Conservation (phyloP, 2,888 invertebrate genomes). For the Dryococelus australis region DNA sequence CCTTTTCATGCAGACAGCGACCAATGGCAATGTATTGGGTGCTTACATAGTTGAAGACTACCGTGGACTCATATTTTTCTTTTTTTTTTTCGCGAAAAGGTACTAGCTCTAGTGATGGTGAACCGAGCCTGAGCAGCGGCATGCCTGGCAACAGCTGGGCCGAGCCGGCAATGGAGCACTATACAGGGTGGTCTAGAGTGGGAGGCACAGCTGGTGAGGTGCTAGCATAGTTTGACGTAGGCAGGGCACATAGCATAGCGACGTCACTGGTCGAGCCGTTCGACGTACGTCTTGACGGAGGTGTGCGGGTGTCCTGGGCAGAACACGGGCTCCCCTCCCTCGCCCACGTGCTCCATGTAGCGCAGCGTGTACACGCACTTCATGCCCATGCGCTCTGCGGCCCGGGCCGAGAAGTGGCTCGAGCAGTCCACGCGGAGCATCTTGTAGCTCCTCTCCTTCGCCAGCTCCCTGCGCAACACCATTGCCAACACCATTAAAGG, state of each 20-base stretch:
- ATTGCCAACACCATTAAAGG: background rate
- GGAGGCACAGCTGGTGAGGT: too few species aligned
- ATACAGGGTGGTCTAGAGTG: too few species aligned
- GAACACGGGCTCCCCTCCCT: constrained; percentile 70
- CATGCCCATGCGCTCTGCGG: constrained; percentile 75
- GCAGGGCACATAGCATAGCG: background rate
- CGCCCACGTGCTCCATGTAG: constrained; percentile 69
- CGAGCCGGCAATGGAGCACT: too few species aligned
- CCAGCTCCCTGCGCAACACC: constrained; percentile 63
- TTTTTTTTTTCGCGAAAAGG: too few species aligned
- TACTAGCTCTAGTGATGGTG: too few species aligned
- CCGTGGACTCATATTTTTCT: too few species aligned
- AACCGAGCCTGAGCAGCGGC: too few species aligned
- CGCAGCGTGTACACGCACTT: constrained; percentile 69
- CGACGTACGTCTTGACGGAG: constrained; percentile 65
- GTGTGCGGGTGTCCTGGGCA: constrained; percentile 71
- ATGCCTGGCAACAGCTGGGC: too few species aligned
- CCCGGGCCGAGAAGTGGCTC: constrained; percentile 77
- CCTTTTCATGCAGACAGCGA: too few species aligned
- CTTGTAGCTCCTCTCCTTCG: constrained; percentile 62
- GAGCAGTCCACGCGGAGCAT: constrained; percentile 77
- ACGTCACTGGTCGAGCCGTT: background rate
- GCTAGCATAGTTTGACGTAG: too few species aligned
- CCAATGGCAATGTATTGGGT: too few species aligned
- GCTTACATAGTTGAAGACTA: too few species aligned